phyloP scores from a whole-genome alignment of 2,888 invertebrate species.

The Pyralis farinalis region DNA sequence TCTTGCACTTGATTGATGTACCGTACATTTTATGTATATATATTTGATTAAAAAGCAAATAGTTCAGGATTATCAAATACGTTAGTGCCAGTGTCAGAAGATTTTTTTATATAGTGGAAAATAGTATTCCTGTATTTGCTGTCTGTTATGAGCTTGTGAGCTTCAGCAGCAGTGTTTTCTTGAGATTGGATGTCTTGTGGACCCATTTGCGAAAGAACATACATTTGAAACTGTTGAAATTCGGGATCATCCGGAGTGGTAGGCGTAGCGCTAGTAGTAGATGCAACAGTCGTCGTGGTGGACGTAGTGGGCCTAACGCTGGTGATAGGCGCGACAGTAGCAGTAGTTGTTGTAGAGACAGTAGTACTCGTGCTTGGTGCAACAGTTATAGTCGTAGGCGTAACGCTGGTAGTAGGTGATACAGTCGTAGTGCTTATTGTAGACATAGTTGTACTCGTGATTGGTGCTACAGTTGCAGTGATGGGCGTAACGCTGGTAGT shows the following conservation, averaged over 20 bases:
- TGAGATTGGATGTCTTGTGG: constrained; percentile 18
- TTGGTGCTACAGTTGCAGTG: too few relatives aligned
- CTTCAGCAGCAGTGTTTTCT: constrained; percentile 28
- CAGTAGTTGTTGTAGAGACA: too few relatives aligned
- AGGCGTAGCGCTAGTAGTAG: neutral
- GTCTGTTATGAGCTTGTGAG: constrained; percentile 34
- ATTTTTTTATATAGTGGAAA: constrained; percentile 25
- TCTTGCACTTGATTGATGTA: too few relatives aligned
- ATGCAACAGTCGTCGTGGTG: neutral
- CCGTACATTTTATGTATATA: neutral
- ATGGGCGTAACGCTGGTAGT: too few relatives aligned
- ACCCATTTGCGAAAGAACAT: constrained; percentile 7
- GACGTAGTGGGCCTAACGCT: neutral
- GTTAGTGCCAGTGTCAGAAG: constrained; percentile 16
- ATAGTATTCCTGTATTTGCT: constrained; percentile 30
- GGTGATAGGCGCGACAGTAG: too few relatives aligned
- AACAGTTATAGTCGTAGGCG: too few relatives aligned
- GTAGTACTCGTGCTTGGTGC: too few relatives aligned
- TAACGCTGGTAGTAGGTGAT: too few relatives aligned
- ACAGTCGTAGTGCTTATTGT: too few relatives aligned
- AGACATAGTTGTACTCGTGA: too few relatives aligned
- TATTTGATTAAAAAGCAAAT: constrained; percentile 18
- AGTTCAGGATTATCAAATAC: constrained; percentile 28
- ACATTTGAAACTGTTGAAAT: constrained; percentile 5
- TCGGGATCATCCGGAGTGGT: neutral